Base-by-base conservation (phyloP, 2,888 invertebrate genomes). In the Seira ritae region DNA sequence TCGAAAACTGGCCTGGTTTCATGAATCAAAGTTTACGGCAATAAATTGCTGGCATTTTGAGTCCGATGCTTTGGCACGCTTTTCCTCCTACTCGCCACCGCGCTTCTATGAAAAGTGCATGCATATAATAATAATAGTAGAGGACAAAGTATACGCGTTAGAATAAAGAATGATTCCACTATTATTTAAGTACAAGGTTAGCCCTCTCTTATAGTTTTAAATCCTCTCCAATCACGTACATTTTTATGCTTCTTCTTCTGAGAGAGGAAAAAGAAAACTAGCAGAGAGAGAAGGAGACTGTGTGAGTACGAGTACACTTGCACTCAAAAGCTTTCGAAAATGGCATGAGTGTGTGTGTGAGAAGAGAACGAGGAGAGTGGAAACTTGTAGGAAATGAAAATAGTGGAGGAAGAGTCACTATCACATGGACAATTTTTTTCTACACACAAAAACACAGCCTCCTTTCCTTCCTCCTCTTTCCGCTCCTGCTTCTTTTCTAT, bases 221-320 rank as follows among this genome's bases (percentile, higher is more conserved):
- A 55, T 55, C 55, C 55, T 55, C 55, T 55, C 17, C 55, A 3
- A 12, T 55, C 55, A n/a, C 55, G 15, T 55, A 31, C 15, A 2
- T 55, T 55, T 55, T n/a, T 55, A 42, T 42, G n/a, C n/a, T n/a
- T n/a, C n/a, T 31, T 31, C 31, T 31, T 31, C n/a, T n/a, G n/a
- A n/a, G n/a, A 42, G 55, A 55, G 55, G 3, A 55, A 55, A 55
- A 31, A 31, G 8, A 31, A 31, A 2, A 4, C 31, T 31, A 31
- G 2, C 3, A 31, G 31, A 31, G 31, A 31, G 31, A 2, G 31
- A 65, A 60, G 4, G 4, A 2, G 4, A 20, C 19, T 23, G 3
- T 71, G 55, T 55, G 17, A 17, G 55, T 82, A 67, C 82, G 17
- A 17, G 55, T 82, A 67, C 82, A 82, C 73, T 67, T 82, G 82